These are phyloP conservation scores for Serripes groenlandicus DNA, from an alignment of 2,888 invertebrate species.

Conservation along the genomic window DNA sequence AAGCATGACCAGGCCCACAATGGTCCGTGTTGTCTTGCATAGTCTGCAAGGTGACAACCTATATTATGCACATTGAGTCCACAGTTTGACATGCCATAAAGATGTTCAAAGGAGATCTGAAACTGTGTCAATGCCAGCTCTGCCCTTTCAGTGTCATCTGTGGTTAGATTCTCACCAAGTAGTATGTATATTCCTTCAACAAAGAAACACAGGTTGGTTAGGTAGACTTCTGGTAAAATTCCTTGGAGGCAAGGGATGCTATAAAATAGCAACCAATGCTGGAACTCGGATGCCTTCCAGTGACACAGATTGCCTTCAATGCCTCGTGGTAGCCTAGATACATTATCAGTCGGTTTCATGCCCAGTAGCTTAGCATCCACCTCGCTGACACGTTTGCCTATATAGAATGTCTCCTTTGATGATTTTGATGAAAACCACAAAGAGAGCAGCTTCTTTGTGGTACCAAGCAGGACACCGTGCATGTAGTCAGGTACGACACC, in stretches of 20 bases:
- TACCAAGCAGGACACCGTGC: conserved; percentile 31
- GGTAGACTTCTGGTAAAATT: conserved; percentile 21
- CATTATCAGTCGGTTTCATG: conserved; percentile 42
- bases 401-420: conserved; percentile 22
- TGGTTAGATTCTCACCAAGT: conserved; percentile 25
- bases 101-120: neutral
- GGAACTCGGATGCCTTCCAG: conserved; percentile 52
- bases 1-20: conserved; percentile 53
- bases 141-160: conserved; percentile 1
- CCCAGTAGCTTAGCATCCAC: conserved; percentile 17
- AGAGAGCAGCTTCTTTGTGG: conserved; percentile 26
- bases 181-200: conserved; percentile 44
- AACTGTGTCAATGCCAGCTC: neutral
- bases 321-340: conserved; percentile 33
- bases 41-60: conserved; percentile 24
- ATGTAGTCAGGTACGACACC: conserved; percentile 29
- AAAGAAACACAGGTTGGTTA: conserved; percentile 25
- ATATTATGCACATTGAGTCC: conserved; percentile 30
- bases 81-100: conserved; percentile 20
- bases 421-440: conserved; percentile 15
- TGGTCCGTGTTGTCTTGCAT: conserved; percentile 29
- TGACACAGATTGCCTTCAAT: conserved; percentile 26
- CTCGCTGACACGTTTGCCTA: conserved; percentile 17
- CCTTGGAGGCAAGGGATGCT: conserved; percentile 33
- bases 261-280: conserved; percentile 42